A percentile compares a stretch with the other conserved stretches of the same genome.
Conservation (phyloP, 2,113 vertebrate genomes). For the Chunga burmeisteri region DNA sequence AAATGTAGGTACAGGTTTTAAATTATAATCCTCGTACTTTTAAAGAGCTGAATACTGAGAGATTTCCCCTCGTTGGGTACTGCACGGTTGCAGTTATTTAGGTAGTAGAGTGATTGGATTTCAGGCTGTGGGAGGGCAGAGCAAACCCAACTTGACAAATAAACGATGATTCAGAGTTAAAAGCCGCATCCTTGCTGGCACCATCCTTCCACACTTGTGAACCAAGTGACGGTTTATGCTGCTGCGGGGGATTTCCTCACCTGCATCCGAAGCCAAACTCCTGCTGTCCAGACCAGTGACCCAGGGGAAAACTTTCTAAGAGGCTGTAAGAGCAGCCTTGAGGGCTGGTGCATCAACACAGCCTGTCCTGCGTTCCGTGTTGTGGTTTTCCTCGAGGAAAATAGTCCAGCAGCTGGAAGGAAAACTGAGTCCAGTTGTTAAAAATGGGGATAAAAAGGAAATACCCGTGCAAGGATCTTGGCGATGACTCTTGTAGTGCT, state of each 20-base stretch:
- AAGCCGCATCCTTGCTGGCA: background rate
- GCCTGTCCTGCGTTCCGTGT: rapidly evolving
- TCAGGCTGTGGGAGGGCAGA: background rate
- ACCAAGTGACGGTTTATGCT: background rate
- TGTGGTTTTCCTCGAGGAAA: background rate
- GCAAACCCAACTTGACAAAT: background rate
- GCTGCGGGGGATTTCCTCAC: background rate
- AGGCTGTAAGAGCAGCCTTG: background rate
- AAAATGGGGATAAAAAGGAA: background rate
- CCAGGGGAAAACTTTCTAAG: background rate
- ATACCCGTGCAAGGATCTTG: rapidly evolving
- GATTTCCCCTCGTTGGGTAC: background rate
- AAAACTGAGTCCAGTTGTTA: background rate
- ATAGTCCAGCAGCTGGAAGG: background rate
- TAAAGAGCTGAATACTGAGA: background rate
- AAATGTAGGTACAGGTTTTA: background rate
- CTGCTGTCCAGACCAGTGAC: background rate
- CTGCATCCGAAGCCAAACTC: background rate
- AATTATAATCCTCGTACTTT: background rate
- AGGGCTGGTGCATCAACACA: background rate
- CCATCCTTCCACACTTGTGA: background rate
- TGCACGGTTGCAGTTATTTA: background rate
- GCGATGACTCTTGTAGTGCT: rapidly evolving
- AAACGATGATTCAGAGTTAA: background rate
- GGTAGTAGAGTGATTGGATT: background rate